phyloP scores from a whole-genome alignment of 2,113 vertebrate species.

The Monopterus albus region DNA sequence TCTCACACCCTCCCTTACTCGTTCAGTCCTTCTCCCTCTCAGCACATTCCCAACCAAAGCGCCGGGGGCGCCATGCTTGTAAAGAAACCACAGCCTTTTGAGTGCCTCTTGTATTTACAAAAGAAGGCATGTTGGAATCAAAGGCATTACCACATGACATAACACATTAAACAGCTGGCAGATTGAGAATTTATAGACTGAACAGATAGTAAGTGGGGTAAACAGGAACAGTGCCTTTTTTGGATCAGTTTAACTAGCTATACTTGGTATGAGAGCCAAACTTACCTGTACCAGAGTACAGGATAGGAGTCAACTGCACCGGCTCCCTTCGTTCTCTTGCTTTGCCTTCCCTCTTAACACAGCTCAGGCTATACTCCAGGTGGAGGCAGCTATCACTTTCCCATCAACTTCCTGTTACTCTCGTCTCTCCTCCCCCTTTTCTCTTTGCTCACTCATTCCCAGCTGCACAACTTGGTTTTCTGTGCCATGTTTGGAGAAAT shows the following conservation, averaged over 20 bases:
- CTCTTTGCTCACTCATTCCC: slow-evolving; percentile 63
- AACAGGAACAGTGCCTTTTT: slow-evolving; percentile 84
- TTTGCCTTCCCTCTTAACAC: slow-evolving; percentile 59
- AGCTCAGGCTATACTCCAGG: slow-evolving; percentile 77
- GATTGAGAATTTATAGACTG: slow-evolving; percentile 93
- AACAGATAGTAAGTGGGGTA: slow-evolving; percentile 85
- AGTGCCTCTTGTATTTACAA: slow-evolving; percentile 98
- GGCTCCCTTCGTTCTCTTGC: slow-evolving; percentile 70
- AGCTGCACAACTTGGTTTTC: slow-evolving; percentile 68
- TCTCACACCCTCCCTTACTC: slow-evolving; percentile 72
- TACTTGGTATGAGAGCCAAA: slow-evolving; percentile 60
- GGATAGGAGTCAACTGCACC: slow-evolving; percentile 65
- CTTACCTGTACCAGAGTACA: slow-evolving; percentile 76
- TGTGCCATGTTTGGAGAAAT: slow-evolving; percentile 68
- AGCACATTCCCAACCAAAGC: slow-evolving; percentile 88
- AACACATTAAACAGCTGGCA: slow-evolving; percentile 98
- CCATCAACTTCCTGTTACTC: slow-evolving; percentile 80
- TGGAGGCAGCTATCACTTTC: slow-evolving; percentile 80
- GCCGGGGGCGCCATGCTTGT: slow-evolving; percentile 90
- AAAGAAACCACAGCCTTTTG: slow-evolving; percentile 98
- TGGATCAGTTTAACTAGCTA: slow-evolving; percentile 77
- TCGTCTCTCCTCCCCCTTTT: slow-evolving; percentile 67
- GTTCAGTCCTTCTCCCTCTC: slow-evolving; percentile 70
- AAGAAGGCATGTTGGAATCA: slow-evolving; percentile 98
- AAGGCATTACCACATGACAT: slow-evolving; percentile 99